Conservation (phyloP, 1,140 invertebrate genomes). For the Agraylea sexmaculata region DNA sequence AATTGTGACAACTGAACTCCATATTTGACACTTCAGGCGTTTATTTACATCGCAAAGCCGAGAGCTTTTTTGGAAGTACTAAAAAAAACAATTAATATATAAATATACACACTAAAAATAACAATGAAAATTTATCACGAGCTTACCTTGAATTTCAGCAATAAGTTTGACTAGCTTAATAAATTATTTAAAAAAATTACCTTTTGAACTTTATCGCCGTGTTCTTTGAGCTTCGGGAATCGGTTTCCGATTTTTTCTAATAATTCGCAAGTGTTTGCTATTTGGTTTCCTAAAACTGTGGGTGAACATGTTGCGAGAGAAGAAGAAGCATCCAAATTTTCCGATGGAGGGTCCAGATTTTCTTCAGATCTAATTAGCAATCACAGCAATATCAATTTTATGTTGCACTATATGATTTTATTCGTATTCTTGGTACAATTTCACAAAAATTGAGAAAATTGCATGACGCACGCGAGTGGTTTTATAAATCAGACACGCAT, state of each 20-base stretch:
- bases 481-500: too few species aligned
- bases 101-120: not conserved
- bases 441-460: too few species aligned
- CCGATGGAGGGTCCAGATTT: too few species aligned
- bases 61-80: slow-evolving; percentile 71
- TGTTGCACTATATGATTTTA: too few species aligned
- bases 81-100: slow-evolving; percentile 27
- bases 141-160: too few species aligned
- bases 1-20: slow-evolving; percentile 92
- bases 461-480: too few species aligned
- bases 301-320: too few species aligned
- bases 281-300: too few species aligned
- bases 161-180: too few species aligned
- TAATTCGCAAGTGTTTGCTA: slow-evolving; percentile 35
- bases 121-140: not conserved
- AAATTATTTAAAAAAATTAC: slow-evolving; percentile 29
- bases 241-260: slow-evolving; percentile 43
- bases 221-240: slow-evolving; percentile 40
- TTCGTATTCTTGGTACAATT: too few species aligned
- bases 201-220: slow-evolving; percentile 46
- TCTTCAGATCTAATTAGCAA: slow-evolving; percentile 13
- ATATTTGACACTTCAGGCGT: slow-evolving; percentile 80
- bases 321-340: too few species aligned
- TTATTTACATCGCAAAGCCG: slow-evolving; percentile 66
- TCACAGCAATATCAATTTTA: too few species aligned